These are phyloP conservation scores for Vollenhovia emeryi DNA, from an alignment of 1,140 invertebrate species.

Conservation along the genomic window DNA sequence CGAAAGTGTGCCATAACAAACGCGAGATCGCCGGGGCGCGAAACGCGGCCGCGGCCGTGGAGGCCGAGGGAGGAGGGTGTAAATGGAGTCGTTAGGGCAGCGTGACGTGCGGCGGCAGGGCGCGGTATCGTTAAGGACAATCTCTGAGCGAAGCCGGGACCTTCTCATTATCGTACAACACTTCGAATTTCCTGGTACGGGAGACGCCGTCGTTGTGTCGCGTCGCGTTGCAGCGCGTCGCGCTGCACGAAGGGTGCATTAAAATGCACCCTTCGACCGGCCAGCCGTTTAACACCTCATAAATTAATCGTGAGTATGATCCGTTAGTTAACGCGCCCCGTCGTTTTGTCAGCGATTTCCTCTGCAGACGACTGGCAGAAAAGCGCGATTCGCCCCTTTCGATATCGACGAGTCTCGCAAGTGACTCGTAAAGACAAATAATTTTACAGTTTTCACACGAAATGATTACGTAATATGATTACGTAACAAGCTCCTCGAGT, in stretches of 20 bases:
- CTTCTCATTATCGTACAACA: constrained; percentile 62
- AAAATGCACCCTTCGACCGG: constrained; percentile 66
- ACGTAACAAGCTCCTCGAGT: neutral
- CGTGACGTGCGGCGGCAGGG: constrained; percentile 16
- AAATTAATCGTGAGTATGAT: constrained; percentile 73
- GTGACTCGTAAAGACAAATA: neutral
- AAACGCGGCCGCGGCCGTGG: neutral
- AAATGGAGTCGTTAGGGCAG: constrained; percentile 65
- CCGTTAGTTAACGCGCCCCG: constrained; percentile 51
- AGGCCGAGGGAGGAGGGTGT: constrained; percentile 39
- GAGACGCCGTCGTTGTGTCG: constrained; percentile 5
- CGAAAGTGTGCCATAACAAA: constrained; percentile 26
- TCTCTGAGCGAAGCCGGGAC: constrained; percentile 27
- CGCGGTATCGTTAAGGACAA: constrained; percentile 47
- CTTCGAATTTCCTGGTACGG: constrained; percentile 67
- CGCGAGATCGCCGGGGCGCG: constrained; percentile 4
- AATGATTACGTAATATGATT: too few species aligned
- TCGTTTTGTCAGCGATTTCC: constrained; percentile 52
- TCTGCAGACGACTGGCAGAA: neutral
- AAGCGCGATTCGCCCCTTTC: neutral
- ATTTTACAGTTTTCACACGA: neutral
- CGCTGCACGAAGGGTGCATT: constrained; percentile 67
- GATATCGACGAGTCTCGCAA: neutral
- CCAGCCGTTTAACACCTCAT: constrained; percentile 72
- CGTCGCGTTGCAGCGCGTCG: constrained; percentile 52